phyloP scores from a whole-genome alignment of 2,797 vertebrate genomes.

The Rhabdomys pumilio region DNA sequence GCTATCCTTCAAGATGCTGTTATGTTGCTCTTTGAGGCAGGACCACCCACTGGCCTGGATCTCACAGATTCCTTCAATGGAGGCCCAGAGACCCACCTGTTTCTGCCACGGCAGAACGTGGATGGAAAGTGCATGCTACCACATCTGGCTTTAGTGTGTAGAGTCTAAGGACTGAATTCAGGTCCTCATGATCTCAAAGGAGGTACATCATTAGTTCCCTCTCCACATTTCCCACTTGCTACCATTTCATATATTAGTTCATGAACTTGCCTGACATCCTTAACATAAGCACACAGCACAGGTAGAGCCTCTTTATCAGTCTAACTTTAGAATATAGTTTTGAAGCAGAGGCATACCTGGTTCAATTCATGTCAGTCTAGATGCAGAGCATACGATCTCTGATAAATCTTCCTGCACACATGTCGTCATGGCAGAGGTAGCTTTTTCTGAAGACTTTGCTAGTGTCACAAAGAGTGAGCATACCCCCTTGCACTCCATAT shows the following conservation, averaged over 20 bases:
- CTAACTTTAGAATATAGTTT: not conserved
- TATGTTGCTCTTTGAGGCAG: not conserved
- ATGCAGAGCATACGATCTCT: not conserved
- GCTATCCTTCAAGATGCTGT: no score
- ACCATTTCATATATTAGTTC: not conserved
- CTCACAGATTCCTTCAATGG: not conserved
- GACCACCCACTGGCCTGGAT: not conserved
- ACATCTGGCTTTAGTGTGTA: not conserved
- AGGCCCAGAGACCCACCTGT: not conserved
- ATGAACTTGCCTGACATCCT: not conserved
- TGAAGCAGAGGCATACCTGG: not conserved
- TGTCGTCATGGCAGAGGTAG: not conserved
- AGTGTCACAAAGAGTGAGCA: not conserved
- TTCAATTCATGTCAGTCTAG: not conserved
- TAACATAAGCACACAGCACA: not conserved
- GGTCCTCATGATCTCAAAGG: not conserved
- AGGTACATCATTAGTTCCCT: not conserved
- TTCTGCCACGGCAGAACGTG: not conserved
- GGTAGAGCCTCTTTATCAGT: not conserved
- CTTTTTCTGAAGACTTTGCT: not conserved
- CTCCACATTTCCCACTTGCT: not conserved
- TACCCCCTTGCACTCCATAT: not conserved
- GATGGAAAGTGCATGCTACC: no score
- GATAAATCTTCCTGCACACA: not conserved
- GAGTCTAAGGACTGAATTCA: not conserved